Evolutionary conservation across 2,888 invertebrate genomes (phyloP).

Genomic region (Pseudococcus longispinus): DNA sequence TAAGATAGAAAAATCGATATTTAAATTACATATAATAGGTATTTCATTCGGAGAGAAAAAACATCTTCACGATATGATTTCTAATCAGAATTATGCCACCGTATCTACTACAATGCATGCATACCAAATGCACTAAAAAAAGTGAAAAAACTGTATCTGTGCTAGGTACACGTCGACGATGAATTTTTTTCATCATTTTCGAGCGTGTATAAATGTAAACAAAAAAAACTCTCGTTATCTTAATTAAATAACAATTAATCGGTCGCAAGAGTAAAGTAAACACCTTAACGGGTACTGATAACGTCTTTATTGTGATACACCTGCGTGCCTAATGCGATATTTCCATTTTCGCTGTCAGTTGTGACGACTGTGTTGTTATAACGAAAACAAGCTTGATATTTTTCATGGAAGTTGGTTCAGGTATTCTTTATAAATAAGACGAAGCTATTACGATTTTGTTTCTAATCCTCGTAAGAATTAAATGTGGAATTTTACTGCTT

Average conservation of each 20-base stretch:
- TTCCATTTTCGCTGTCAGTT: background rate
- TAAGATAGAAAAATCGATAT: background rate
- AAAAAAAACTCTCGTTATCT: conserved; percentile 34
- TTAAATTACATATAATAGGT: background rate
- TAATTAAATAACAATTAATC: conserved; percentile 51
- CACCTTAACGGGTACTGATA: conserved; percentile 19
- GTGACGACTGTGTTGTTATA: background rate
- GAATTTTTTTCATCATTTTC: conserved; percentile 11
- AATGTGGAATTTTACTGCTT: background rate
- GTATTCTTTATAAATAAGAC: background rate
- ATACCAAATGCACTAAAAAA: background rate
- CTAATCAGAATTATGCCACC: background rate
- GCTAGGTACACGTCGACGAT: background rate
- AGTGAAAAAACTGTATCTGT: background rate
- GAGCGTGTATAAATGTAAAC: conserved; percentile 43
- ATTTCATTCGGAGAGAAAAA: background rate
- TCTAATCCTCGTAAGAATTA: background rate
- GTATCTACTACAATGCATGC: background rate
- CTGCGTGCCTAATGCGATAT: background rate
- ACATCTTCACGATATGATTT: background rate
- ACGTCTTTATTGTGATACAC: conserved; percentile 17
- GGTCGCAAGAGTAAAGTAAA: conserved; percentile 48
- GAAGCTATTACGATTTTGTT: background rate
- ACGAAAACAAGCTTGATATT: background rate
- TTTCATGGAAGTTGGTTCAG: background rate